These are phyloP conservation scores for Myotis findleyi DNA, from an alignment of 2,797 vertebrate genomes.

Conservation along the genomic window DNA sequence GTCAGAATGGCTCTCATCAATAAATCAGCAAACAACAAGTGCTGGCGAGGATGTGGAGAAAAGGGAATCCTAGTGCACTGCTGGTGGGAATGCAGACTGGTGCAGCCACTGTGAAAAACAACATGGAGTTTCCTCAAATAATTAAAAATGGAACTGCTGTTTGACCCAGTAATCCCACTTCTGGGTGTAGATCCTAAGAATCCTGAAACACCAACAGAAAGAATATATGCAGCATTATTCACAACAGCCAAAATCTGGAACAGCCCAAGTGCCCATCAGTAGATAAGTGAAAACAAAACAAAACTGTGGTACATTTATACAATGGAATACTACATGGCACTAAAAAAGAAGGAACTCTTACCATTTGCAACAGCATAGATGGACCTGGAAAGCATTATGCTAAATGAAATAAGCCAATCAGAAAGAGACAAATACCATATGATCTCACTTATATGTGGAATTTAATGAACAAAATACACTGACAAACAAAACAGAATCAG, in stretches of 20 bases:
- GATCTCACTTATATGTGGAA: background rate
- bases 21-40: background rate
- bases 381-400: background rate
- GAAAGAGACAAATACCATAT: background rate
- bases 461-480: background rate
- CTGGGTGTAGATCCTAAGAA: background rate
- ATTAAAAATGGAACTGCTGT: background rate
- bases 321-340: background rate
- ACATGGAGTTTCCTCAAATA: background rate
- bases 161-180: background rate
- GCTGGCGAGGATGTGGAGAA: background rate
- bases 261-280: background rate
- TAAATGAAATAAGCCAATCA: background rate
- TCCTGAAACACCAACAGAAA: background rate
- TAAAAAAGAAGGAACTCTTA: background rate
- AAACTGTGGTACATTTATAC: background rate
- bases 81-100: background rate
- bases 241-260: background rate
- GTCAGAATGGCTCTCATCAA: background rate
- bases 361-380: background rate
- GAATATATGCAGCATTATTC: background rate
- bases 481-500: background rate
- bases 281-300: background rate
- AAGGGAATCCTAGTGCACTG: background rate
- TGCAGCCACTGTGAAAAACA: background rate